Evolutionary conservation across 2,888 invertebrate species (phyloP).

Genomic region (Chaetoderma sp.): DNA sequence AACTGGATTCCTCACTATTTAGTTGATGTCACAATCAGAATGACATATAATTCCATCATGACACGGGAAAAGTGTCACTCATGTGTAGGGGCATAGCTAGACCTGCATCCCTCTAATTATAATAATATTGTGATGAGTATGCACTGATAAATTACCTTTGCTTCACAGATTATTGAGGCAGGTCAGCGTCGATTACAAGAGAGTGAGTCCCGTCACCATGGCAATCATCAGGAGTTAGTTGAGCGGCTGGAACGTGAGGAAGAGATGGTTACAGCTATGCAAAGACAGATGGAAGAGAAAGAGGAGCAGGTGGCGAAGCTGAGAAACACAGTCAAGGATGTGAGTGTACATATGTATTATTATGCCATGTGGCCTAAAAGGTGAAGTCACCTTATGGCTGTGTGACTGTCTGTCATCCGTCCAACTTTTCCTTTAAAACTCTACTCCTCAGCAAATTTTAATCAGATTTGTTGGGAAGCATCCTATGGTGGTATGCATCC

Average conservation of each 20-base stretch:
- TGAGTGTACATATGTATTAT: slow-evolving; percentile 33
- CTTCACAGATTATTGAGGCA: slow-evolving; percentile 52
- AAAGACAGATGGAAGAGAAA: slow-evolving; percentile 50
- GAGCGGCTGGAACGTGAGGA: slow-evolving; percentile 59
- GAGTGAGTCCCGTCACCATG: slow-evolving; percentile 50
- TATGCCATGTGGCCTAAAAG: background rate
- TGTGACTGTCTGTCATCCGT: background rate
- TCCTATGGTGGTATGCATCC: too few relatives aligned
- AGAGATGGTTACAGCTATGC: slow-evolving; percentile 49
- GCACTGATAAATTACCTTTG: too few relatives aligned
- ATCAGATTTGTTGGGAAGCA: too few relatives aligned
- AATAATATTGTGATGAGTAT: too few relatives aligned
- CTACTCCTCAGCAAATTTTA: background rate
- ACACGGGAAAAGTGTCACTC: too few relatives aligned
- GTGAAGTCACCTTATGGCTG: background rate
- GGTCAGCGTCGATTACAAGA: slow-evolving; percentile 52
- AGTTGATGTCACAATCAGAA: too few relatives aligned
- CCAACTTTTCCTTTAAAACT: too few relatives aligned
- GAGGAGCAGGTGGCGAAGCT: slow-evolving; percentile 57
- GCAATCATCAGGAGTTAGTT: slow-evolving; percentile 41
- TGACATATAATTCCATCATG: too few relatives aligned
- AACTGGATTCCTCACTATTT: too few relatives aligned
- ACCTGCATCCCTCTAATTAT: too few relatives aligned
- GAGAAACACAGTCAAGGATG: slow-evolving; percentile 57
- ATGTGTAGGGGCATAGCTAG: too few relatives aligned